Percentiles rank a stretch among this genome's conserved stretches.
Evolutionary conservation across 2,113 vertebrate genomes (phyloP).

Genomic region (Columba livia): DNA sequence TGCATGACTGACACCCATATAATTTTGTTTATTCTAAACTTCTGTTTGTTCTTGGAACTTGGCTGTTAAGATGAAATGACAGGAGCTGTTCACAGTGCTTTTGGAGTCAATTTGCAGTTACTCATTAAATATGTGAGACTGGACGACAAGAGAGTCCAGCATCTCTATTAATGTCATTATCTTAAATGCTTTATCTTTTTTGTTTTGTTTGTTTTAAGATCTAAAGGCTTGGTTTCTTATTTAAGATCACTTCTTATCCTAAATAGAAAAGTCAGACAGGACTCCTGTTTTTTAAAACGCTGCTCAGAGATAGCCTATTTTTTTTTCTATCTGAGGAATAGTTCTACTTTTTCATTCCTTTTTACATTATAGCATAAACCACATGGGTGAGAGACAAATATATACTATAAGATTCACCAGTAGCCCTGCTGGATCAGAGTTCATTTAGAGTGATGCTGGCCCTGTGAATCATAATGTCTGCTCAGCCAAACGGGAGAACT

Average conservation of each 20-base stretch:
- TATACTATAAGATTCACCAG: neutral
- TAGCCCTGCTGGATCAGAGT: neutral
- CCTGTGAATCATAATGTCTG: neutral
- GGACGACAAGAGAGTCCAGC: neutral
- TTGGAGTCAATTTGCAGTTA: neutral
- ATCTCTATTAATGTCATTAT: neutral
- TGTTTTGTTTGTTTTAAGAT: neutral
- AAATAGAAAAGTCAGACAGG: neutral
- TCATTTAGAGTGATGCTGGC: neutral
- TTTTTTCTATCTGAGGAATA: neutral
- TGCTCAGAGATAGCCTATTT: neutral
- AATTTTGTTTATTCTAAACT: slow-evolving; percentile 53
- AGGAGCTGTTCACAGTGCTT: neutral
- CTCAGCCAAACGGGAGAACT: neutral
- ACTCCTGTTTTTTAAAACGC: neutral
- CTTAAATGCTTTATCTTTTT: neutral
- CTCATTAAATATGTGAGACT: neutral
- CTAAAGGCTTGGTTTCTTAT: neutral
- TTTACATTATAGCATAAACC: neutral
- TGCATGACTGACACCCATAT: slow-evolving; percentile 4
- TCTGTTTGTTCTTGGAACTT: slow-evolving; percentile 20
- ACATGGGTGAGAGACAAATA: neutral
- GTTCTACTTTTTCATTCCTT: neutral
- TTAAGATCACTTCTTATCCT: neutral
- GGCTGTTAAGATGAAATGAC: neutral